phyloP scores from a whole-genome alignment of 2,888 invertebrate genomes.

The Drosophila gaucha region DNA sequence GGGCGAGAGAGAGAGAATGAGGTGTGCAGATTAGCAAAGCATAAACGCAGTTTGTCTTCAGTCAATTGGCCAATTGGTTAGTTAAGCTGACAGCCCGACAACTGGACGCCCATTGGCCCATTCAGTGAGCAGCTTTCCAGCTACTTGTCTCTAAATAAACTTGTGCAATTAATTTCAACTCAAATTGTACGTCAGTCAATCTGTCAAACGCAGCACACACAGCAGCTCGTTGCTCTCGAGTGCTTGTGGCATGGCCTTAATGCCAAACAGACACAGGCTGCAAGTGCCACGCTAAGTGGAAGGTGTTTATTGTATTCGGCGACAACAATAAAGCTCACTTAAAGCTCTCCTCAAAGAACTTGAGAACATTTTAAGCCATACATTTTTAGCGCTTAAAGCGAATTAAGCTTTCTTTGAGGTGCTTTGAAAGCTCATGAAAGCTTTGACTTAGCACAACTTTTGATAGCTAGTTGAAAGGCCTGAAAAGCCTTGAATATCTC shows the following conservation, averaged over 20 bases:
- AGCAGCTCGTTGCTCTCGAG: neutral
- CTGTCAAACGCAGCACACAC: conserved; percentile 18
- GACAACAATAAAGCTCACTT: conserved; percentile 1
- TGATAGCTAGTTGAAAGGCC: neutral
- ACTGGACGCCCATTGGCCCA: conserved; percentile 14
- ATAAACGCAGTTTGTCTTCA: conserved; percentile 14
- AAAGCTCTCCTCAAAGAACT: neutral
- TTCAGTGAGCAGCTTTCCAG: neutral
- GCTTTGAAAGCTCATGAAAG: neutral
- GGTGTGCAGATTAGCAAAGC: neutral
- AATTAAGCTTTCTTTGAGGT: no score
- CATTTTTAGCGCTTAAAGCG: no score
- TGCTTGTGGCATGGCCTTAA: neutral
- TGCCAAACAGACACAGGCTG: neutral
- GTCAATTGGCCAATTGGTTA: conserved; percentile 28
- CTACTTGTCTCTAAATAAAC: conserved; percentile 17
- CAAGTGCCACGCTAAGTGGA: neutral
- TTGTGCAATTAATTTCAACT: conserved; percentile 31
- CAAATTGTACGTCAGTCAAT: conserved; percentile 13
- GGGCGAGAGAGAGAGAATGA: neutral
- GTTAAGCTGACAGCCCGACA: conserved; percentile 6
- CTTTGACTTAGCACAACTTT: neutral
- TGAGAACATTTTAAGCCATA: neutral
- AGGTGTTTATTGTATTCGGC: neutral
- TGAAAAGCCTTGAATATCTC: neutral